A percentile compares a stretch with the other conserved stretches of the same genome.
Evolutionary conservation across 2,888 invertebrate species (phyloP).

Genomic region (Epistrophe grossulariae): DNA sequence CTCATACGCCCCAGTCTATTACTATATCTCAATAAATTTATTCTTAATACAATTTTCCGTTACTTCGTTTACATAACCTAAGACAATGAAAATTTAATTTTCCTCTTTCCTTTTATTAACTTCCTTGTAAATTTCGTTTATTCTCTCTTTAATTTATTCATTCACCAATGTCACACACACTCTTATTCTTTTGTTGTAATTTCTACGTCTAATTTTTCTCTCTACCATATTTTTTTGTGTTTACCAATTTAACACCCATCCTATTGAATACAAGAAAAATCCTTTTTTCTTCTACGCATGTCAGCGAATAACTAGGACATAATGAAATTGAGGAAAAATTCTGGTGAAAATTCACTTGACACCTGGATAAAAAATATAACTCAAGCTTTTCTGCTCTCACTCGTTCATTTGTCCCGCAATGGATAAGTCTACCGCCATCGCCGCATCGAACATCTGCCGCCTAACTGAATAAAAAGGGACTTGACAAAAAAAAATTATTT

Average conservation of each 20-base stretch:
- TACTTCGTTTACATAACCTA: constrained; percentile 56
- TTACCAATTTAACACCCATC: constrained; percentile 2
- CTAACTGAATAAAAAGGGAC: constrained; percentile 52
- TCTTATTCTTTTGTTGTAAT: constrained; percentile 5
- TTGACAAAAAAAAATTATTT: not conserved
- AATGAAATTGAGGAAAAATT: constrained; percentile 48
- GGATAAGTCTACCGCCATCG: constrained; percentile 61
- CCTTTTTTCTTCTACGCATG: constrained; percentile 52
- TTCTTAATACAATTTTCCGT: constrained; percentile 29
- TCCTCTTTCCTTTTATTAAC: constrained; percentile 12
- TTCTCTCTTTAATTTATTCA: constrained; percentile 2
- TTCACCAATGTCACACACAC: constrained; percentile 6
- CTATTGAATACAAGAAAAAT: constrained; percentile 11
- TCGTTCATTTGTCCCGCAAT: constrained; percentile 67
- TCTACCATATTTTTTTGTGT: constrained; percentile 11
- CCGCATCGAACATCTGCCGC: constrained; percentile 43
- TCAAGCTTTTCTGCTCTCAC: constrained; percentile 32
- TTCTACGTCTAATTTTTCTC: constrained; percentile 21
- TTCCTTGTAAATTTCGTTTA: not conserved
- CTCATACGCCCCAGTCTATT: constrained; percentile 51
- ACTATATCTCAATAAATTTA: not conserved
- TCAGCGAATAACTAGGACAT: constrained; percentile 40
- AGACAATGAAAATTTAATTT: constrained; percentile 54
- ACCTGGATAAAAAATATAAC: constrained; percentile 46
- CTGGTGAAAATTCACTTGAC: constrained; percentile 61